These are phyloP conservation scores for Ennomos erosarius DNA, from an alignment of 2,888 invertebrate species.

Conservation along the genomic window DNA sequence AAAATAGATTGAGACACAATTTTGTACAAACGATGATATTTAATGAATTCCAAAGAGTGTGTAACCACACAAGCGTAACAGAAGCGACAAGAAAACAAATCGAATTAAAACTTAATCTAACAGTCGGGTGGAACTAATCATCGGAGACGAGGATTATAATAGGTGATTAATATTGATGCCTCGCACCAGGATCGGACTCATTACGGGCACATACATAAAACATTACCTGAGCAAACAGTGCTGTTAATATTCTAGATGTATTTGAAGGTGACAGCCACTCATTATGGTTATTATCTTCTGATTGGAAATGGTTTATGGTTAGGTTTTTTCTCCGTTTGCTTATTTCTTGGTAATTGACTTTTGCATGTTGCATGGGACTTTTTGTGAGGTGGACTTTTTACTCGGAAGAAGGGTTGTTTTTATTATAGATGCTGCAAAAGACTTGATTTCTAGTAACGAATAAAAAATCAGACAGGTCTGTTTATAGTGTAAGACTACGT, in stretches of 20 bases:
- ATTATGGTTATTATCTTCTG: constrained; percentile 22
- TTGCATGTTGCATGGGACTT: neutral
- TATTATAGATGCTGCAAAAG: too few relatives aligned
- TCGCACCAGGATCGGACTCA: constrained; percentile 37
- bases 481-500: too few relatives aligned
- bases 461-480: too few relatives aligned
- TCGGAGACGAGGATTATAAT: constrained; percentile 31
- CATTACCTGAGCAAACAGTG: constrained; percentile 35
- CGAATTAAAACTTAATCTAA: constrained; percentile 29
- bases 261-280: constrained; percentile 22
- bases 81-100: constrained; percentile 25
- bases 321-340: neutral
- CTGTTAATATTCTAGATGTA: constrained; percentile 29
- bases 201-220: constrained; percentile 40
- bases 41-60: constrained; percentile 3
- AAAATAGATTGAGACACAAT: constrained; percentile 18
- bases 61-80: constrained; percentile 10
- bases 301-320: constrained; percentile 21
- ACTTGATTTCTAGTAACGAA: too few relatives aligned
- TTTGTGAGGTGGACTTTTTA: neutral
- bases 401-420: too few relatives aligned
- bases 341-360: neutral
- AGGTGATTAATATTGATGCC: constrained; percentile 44
- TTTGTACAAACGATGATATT: constrained; percentile 12
- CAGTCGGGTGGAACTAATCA: constrained; percentile 30